Evolutionary conservation across 2,113 vertebrate genomes (phyloP), one percentile per base, ranked within the genome.

Genomic region (Oncorhynchus mykiss): DNA sequence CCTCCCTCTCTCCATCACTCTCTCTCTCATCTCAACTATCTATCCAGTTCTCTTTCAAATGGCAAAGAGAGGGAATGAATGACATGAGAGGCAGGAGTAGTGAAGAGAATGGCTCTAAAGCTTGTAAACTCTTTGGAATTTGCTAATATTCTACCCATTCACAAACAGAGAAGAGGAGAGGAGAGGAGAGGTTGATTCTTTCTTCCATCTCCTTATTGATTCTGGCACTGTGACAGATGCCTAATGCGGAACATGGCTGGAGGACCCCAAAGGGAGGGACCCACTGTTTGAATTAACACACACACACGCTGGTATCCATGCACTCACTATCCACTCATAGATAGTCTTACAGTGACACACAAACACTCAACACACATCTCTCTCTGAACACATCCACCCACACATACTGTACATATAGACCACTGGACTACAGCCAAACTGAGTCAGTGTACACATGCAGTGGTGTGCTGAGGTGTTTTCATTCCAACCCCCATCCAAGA

Each of bases 201-300:
- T 72, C 83, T 80, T 82, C 78, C 89, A 87, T 91, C 81, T 81
- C 82, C 80, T 84, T 93, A 93, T 92, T 93, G 90, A 92, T 92
- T 92, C 86, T 93, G 90, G 90, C 89, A 89, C 83, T 79, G 78
- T 83, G 89, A 45, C 87, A 89, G 88, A 85, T 71, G 76, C 72
- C 78, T 91, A 91, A 93, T 90, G 86, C 92, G 85, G 86, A 93
- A 88, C 92, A 93, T 88, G 84, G 89, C 88, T 87, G 81, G 79
- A 89, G 84, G 84, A 89, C 81, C 85, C 82, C 70, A 84, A 74
- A 82, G 82, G 84, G 82, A 88, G 82, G 22, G 71, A 80, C 71
- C 2, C 72, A 80, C 73, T 1, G 65, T 66, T 75, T 82, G 62
- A 80, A 75, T 81, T 67, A 78, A 70, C 70, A 75, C 51, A 79